Percentiles rank a stretch among this genome's conserved stretches.
Conservation (phyloP, 2,888 invertebrate species). For the Tachina grossa region DNA sequence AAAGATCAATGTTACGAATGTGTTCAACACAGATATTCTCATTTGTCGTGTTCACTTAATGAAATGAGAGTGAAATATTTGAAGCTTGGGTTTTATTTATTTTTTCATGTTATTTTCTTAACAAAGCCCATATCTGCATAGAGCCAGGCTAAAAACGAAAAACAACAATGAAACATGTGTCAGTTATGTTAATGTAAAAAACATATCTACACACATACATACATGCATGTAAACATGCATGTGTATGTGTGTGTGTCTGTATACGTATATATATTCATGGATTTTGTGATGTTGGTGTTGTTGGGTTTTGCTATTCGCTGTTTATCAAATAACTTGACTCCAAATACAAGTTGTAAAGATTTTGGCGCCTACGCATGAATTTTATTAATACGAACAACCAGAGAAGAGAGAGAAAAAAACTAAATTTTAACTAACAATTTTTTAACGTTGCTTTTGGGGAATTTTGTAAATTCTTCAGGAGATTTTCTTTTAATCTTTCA, state of each 20-base stretch:
- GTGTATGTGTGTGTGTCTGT: neutral
- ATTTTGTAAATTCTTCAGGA: conserved; percentile 64
- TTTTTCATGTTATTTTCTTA: conserved; percentile 23
- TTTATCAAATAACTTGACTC: conserved; percentile 71
- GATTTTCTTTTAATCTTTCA: conserved; percentile 67
- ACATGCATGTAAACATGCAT: no score
- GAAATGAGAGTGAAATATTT: conserved; percentile 67
- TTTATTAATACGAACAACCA: conserved; percentile 26
- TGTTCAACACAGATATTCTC: conserved; percentile 61
- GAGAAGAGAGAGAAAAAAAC: conserved; percentile 7
- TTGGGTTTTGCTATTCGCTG: conserved; percentile 49
- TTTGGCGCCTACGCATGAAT: conserved; percentile 74
- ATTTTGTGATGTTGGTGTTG: conserved; percentile 42
- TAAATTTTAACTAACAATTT: conserved; percentile 13
- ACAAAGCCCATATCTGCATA: conserved; percentile 5
- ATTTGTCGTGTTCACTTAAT: conserved; percentile 60
- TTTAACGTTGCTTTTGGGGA: conserved; percentile 47
- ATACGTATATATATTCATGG: conserved; percentile 40
- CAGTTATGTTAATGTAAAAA: conserved; percentile 61
- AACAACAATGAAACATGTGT: conserved; percentile 67
- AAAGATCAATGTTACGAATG: conserved; percentile 54
- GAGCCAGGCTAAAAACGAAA: conserved; percentile 26
- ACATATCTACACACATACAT: no score
- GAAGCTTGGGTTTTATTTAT: conserved; percentile 11
- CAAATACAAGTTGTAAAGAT: conserved; percentile 73